Percentiles rank a stretch among this genome's conserved stretches.
Conservation (phyloP, 1,140 invertebrate genomes). For the Zaprionus ghesquierei region DNA sequence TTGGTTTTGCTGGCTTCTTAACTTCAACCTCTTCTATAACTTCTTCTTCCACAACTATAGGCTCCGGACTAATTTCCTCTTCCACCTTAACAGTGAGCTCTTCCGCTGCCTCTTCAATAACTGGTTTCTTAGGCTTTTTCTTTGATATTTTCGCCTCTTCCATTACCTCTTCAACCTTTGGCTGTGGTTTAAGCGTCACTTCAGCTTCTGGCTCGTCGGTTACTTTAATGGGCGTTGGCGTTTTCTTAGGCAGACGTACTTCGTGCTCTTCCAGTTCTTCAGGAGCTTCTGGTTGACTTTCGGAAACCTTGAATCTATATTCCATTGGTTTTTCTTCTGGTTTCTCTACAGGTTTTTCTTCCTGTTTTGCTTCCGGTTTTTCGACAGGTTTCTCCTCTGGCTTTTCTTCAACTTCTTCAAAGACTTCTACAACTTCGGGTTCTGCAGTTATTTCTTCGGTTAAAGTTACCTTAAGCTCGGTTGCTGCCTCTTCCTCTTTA, state of each 20-base stretch:
- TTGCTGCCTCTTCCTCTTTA: conserved; percentile 55
- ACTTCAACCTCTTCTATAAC: conserved; percentile 60
- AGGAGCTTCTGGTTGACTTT: conserved; percentile 47
- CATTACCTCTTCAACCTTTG: conserved; percentile 65
- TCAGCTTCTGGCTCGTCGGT: conserved; percentile 67
- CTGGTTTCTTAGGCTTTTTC: conserved; percentile 67
- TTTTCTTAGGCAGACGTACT: conserved; percentile 57
- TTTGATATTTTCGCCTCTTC: conserved; percentile 74
- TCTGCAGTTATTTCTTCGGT: conserved; percentile 49
- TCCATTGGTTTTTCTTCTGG: conserved; percentile 40
- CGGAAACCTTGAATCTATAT: conserved; percentile 54
- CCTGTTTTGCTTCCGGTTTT: conserved; percentile 7
- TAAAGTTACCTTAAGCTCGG: conserved; percentile 62
- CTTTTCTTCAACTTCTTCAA: conserved; percentile 60
- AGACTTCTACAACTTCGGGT: conserved; percentile 53
- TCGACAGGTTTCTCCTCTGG: conserved; percentile 12
- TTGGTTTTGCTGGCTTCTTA: conserved; percentile 57
- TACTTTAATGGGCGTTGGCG: conserved; percentile 26
- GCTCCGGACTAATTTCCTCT: conserved; percentile 63
- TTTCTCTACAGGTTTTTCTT: conserved; percentile 7
- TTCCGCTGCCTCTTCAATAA: conserved; percentile 55
- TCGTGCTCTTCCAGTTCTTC: conserved; percentile 41
- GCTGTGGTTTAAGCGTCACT: conserved; percentile 61
- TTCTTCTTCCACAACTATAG: conserved; percentile 59
- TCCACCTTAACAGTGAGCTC: conserved; percentile 71